Evolutionary conservation across 2,888 invertebrate species (phyloP).

Genomic region (Allygus modestus): DNA sequence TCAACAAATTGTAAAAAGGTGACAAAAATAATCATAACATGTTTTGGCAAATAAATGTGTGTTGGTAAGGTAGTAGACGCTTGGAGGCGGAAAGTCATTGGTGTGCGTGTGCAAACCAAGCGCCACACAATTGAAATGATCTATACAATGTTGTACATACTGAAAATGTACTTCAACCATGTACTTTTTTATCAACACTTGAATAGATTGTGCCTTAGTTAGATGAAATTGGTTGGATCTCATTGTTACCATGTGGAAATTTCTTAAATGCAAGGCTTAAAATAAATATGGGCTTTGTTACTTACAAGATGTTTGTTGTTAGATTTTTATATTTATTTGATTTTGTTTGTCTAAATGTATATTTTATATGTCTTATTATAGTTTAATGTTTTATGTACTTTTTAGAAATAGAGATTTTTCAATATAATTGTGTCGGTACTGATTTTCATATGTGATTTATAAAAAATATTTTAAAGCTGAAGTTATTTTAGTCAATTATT

Average conservation of each 20-base stretch:
- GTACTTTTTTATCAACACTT: background rate
- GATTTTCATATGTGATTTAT: background rate
- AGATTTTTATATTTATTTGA: background rate
- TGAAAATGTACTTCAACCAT: no score
- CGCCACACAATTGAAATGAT: no score
- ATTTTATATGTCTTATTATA: background rate
- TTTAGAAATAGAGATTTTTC: background rate
- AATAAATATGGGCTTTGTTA: background rate
- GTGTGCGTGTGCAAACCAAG: no score
- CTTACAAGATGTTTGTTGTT: background rate
- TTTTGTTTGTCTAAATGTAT: background rate
- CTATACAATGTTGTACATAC: no score
- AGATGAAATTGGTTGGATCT: background rate
- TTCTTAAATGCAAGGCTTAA: background rate
- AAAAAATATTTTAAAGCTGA: background rate
- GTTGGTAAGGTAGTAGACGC: no score
- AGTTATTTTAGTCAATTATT: no score
- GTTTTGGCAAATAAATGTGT: no score
- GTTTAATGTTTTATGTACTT: background rate
- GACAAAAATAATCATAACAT: no score
- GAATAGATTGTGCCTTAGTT: slow-evolving; percentile 10
- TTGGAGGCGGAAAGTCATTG: no score
- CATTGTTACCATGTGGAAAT: background rate
- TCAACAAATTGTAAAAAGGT: no score
- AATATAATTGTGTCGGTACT: background rate